Percentiles rank a stretch among this genome's conserved stretches.
Conservation (phyloP, 2,888 invertebrate genomes). For the Morpho deidamia region DNA sequence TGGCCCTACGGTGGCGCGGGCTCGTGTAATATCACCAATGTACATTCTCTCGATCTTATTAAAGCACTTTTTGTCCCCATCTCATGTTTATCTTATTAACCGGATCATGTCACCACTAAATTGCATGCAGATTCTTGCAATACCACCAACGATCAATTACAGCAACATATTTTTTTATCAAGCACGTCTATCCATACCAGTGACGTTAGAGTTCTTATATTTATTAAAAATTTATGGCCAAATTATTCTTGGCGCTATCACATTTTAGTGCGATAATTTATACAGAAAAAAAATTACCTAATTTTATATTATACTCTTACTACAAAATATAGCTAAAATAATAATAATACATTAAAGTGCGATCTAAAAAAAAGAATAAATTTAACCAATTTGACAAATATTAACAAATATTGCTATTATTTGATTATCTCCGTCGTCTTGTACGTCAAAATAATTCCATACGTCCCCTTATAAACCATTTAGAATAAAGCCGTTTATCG, state of each 20-base stretch:
- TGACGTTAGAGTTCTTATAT: background rate
- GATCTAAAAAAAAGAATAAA: too few relatives aligned
- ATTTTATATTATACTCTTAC: too few relatives aligned
- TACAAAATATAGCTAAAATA: too few relatives aligned
- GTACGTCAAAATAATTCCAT: too few relatives aligned
- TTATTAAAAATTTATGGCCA: background rate
- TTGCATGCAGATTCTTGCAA: constrained; percentile 46
- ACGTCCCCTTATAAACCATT: too few relatives aligned
- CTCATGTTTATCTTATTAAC: constrained; percentile 58
- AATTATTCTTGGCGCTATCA: too few relatives aligned
- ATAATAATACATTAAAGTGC: too few relatives aligned
- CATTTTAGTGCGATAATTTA: background rate
- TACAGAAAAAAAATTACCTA: too few relatives aligned
- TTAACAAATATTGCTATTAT: too few relatives aligned
- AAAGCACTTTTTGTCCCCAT: constrained; percentile 55
- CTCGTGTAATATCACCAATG: constrained; percentile 52
- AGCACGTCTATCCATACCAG: constrained; percentile 5
- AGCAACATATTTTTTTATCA: constrained; percentile 24
- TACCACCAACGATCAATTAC: constrained; percentile 40
- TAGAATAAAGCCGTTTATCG: too few relatives aligned
- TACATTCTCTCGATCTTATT: constrained; percentile 59
- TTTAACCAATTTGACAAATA: too few relatives aligned
- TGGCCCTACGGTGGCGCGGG: constrained; percentile 38
- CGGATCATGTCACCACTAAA: constrained; percentile 41
- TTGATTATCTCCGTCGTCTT: too few relatives aligned